Evolutionary conservation across 2,888 invertebrate genomes (phyloP).

Genomic region (Tachystola acroxantha): DNA sequence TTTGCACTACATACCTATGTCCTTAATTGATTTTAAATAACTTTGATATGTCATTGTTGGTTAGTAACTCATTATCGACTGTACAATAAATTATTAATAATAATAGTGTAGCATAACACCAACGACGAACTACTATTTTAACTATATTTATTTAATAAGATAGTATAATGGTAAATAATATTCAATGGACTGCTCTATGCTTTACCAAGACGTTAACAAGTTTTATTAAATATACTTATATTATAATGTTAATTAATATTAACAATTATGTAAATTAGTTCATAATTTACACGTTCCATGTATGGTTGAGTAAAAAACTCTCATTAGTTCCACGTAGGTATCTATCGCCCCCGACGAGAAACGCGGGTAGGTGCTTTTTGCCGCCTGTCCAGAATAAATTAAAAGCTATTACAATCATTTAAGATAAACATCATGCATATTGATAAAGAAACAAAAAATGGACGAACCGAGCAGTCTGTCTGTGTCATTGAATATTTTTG

Average conservation of each 20-base stretch:
- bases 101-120: no score
- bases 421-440: conserved; percentile 59
- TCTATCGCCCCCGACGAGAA: conserved; percentile 16
- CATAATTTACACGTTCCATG: conserved; percentile 27
- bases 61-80: no score
- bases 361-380: conserved; percentile 36
- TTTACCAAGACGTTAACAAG: no score
- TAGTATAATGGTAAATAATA: no score
- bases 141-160: no score
- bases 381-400: conserved; percentile 52
- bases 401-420: conserved; percentile 66
- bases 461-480: not conserved
- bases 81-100: no score
- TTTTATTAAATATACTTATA: no score
- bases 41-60: no score
- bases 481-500: not conserved
- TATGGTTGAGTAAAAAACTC: conserved; percentile 35
- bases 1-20: no score
- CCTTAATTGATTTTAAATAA: no score
- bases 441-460: conserved; percentile 42
- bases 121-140: no score
- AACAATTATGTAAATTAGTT: conserved; percentile 31
- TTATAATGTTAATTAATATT: conserved; percentile 10
- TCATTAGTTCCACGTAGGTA: conserved; percentile 27
- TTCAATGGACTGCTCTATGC: no score